Evolutionary conservation across 2,797 vertebrate genomes (phyloP), one percentile per base, ranked within the genome.

Genomic region (Manis javanica): DNA sequence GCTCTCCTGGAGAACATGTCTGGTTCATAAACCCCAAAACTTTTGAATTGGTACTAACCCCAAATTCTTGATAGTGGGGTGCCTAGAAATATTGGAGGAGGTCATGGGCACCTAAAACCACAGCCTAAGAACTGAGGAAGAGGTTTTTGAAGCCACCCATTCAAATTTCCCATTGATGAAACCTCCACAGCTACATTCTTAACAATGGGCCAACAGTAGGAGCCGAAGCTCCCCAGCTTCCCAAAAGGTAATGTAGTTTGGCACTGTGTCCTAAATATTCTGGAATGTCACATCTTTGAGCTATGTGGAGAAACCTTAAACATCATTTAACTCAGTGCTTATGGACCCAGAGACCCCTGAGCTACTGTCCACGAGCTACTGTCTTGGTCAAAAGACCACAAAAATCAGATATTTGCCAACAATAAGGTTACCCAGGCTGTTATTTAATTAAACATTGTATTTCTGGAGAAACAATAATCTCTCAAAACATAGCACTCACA

Each of bases 281-380:
- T 81, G 23, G 46, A 90, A 66, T 6, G 13, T 85, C 66, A 87
- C 29, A 13, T 34, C 31, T 68, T 88, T 66, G 10, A 75, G 55
- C 37, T 90, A 24, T 49, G 18, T 92, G 16, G 55, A 55, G 21
- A 97, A 79, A 64, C 4, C 37, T 72, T 90, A 93, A 91, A 57
- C 83, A 55, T 87, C 49, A 86, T 81, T 87, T 92, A 57, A 79
- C 14, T 74, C 34, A 14, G 31, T 63, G 3, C 18, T n/a, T 61
- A 79, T 53, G 14, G 39, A 75, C 21, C 37, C 71, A 88, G 66
- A 90, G 46, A 92, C 77, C 16, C 59, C 64, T 83, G 13, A 92
- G 29, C 39, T 42, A 88, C 14, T 66, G 1, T 18, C 78, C 37
- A 64, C 72, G 24, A 64, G 39, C 16, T 85, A 68, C 29, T 51